phyloP scores from a whole-genome alignment of 1,140 invertebrate species.

The Euschistus heros region DNA sequence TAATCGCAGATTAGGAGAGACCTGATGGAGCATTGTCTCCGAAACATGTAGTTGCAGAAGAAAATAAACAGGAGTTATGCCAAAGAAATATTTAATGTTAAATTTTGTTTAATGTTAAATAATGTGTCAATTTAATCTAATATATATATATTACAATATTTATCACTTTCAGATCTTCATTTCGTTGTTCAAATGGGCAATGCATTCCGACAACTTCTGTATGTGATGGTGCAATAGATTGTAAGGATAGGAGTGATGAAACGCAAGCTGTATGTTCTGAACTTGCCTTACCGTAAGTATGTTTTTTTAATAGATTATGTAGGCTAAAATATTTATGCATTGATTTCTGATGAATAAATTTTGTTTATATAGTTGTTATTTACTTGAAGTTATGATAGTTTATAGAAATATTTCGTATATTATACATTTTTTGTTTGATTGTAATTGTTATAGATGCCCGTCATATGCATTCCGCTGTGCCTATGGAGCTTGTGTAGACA shows the following conservation, averaged over 20 bases:
- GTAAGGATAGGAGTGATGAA: conserved; percentile 30
- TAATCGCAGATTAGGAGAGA: no score
- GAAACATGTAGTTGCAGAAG: no score
- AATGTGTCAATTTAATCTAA: no score
- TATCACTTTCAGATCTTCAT: neutral
- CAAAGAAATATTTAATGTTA: no score
- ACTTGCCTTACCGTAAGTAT: conserved; percentile 10
- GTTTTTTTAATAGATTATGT: no score
- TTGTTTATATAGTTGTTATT: no score
- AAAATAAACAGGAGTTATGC: no score
- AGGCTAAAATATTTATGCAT: no score
- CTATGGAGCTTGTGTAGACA: conserved; percentile 47
- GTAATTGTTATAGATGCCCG: conserved; percentile 34
- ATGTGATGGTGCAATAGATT: conserved; percentile 29
- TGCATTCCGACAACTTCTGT: conserved; percentile 32
- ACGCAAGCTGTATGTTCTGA: conserved; percentile 20
- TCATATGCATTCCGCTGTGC: conserved; percentile 42
- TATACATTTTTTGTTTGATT: no score
- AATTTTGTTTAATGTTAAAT: no score
- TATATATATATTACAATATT: neutral
- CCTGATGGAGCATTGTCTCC: no score
- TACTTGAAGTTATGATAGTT: neutral
- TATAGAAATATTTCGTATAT: neutral
- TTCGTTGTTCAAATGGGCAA: conserved; percentile 29
- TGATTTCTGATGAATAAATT: no score